Conservation (phyloP, 2,888 invertebrate genomes). For the Drosophila incognita region DNA sequence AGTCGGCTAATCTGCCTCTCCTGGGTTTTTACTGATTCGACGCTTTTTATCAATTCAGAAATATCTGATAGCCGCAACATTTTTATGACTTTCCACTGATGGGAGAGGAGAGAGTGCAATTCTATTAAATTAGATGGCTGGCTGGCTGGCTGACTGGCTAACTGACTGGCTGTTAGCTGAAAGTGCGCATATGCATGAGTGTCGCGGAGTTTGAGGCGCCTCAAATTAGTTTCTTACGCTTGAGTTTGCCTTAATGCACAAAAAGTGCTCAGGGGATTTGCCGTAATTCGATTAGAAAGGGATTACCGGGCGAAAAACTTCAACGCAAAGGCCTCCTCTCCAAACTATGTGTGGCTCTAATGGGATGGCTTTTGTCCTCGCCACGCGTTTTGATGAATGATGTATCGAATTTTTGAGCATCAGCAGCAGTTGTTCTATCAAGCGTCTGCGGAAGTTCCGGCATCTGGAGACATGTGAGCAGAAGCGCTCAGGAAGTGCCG, state of each 20-base stretch:
- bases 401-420: constrained; percentile 74
- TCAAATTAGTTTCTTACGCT: constrained; percentile 80
- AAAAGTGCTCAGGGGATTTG: constrained; percentile 71
- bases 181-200: constrained; percentile 73
- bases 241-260: constrained; percentile 70
- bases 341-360: constrained; percentile 43
- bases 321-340: constrained; percentile 33
- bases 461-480: constrained; percentile 39
- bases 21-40: constrained; percentile 66
- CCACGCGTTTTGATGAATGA: constrained; percentile 75
- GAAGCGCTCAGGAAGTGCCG: constrained; percentile 51
- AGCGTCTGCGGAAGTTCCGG: constrained; percentile 59
- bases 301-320: constrained; percentile 68
- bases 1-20: constrained; percentile 67
- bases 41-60: constrained; percentile 74
- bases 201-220: constrained; percentile 53
- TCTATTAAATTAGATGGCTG: constrained; percentile 61
- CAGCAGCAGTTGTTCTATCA: constrained; percentile 47
- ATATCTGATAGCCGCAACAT: constrained; percentile 71
- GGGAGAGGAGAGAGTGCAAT: constrained; percentile 20
- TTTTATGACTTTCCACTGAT: constrained; percentile 65
- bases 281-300: constrained; percentile 80
- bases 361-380: constrained; percentile 59
- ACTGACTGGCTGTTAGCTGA: constrained; percentile 10
- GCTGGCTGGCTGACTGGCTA: constrained; percentile 1